Conservation (phyloP, 2,797 vertebrate genomes). For the Melopsittacus undulatus region DNA sequence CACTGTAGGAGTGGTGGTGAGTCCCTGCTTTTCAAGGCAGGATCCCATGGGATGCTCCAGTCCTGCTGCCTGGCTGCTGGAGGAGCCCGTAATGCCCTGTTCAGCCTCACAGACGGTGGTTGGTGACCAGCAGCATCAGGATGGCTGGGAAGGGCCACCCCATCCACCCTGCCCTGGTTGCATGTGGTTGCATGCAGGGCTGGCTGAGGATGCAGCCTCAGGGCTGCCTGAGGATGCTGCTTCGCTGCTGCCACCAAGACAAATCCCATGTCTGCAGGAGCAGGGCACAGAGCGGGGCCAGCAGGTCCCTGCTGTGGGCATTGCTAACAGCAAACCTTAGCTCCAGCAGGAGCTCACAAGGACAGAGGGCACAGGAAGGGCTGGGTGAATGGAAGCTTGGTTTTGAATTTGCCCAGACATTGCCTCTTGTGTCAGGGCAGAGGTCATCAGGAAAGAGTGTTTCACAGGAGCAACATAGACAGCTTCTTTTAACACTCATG, state of each 20-base stretch:
- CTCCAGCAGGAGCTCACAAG: fast-evolving
- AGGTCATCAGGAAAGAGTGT: fast-evolving
- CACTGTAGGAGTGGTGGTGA: background rate
- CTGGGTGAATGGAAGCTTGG: fast-evolving
- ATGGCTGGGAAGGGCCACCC: background rate
- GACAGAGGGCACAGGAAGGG: background rate
- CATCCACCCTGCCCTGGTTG: fast-evolving
- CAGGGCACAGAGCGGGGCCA: fast-evolving
- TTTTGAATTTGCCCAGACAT: background rate
- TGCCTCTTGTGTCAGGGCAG: background rate
- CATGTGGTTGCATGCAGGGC: background rate
- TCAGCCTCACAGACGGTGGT: background rate
- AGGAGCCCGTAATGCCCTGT: fast-evolving
- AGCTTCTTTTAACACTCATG: background rate
- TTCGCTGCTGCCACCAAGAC: background rate
- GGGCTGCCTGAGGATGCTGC: background rate
- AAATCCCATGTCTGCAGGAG: fast-evolving
- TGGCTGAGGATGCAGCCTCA: background rate
- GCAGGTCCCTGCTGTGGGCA: background rate
- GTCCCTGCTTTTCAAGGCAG: background rate
- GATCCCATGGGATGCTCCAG: background rate
- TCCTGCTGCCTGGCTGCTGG: background rate
- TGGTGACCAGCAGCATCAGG: background rate
- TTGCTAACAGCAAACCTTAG: background rate
- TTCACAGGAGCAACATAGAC: background rate